These are phyloP conservation scores for Cryptocheilus praepositus DNA, from an alignment of 2,888 invertebrate genomes.

Conservation along the genomic window DNA sequence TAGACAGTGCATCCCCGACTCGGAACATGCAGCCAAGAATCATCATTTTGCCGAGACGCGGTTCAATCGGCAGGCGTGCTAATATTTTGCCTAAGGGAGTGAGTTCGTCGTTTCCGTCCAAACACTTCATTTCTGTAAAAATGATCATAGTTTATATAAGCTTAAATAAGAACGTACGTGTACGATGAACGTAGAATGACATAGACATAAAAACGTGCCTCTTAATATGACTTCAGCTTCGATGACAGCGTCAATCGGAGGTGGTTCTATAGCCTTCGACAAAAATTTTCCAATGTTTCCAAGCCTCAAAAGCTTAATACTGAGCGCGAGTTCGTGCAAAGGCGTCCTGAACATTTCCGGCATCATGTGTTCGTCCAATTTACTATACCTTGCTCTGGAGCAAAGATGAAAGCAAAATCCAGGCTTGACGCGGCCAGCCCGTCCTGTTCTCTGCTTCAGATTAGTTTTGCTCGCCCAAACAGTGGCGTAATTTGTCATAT, in stretches of 20 bases:
- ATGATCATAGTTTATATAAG: neutral
- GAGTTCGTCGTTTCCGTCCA: constrained; percentile 90
- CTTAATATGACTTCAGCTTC: constrained; percentile 91
- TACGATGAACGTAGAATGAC: neutral
- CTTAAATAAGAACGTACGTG: neutral
- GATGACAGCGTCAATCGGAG: constrained; percentile 97
- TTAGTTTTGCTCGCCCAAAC: constrained; percentile 97
- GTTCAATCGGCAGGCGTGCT: constrained; percentile 96
- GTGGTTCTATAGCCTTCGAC: constrained; percentile 96
- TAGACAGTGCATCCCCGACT: constrained; percentile 92
- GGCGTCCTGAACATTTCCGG: constrained; percentile 99
- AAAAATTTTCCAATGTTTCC: constrained; percentile 96
- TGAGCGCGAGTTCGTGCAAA: constrained; percentile 94
- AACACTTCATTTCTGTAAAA: constrained; percentile 89
- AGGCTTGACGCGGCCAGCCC: constrained; percentile 95
- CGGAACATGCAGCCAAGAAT: constrained; percentile 94
- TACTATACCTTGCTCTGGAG: constrained; percentile 83
- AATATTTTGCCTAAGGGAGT: constrained; percentile 95
- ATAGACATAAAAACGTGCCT: constrained; percentile 62
- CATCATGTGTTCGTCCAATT: constrained; percentile 91
- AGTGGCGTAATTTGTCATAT: constrained; percentile 98
- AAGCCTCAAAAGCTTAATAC: constrained; percentile 91
- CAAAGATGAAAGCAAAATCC: constrained; percentile 97
- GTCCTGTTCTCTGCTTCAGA: constrained; percentile 94
- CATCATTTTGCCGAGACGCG: constrained; percentile 97